Percentiles rank a stretch among this genome's conserved stretches.
Evolutionary conservation across 2,888 invertebrate genomes (phyloP).

Genomic region (Leptothorax acervorum): DNA sequence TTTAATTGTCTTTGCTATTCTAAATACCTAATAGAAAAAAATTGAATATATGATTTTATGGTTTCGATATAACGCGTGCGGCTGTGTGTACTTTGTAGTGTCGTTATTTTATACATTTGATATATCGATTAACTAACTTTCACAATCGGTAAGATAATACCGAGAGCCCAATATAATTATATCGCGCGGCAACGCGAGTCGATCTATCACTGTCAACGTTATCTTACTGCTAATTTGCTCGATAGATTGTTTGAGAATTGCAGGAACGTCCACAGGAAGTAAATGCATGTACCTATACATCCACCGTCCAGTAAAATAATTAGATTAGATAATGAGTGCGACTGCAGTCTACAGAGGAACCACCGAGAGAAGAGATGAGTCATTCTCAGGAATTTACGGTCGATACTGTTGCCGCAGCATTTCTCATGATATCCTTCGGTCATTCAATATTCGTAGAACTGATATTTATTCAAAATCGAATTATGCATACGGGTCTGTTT

Average conservation of each 20-base stretch:
- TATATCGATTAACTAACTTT: slow-evolving; percentile 11
- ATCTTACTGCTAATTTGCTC: slow-evolving; percentile 84
- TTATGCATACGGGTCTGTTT: slow-evolving; percentile 58
- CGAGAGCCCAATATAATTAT: slow-evolving; percentile 78
- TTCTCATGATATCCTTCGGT: slow-evolving; percentile 28
- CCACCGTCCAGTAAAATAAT: slow-evolving; percentile 54
- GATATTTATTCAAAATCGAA: slow-evolving; percentile 61
- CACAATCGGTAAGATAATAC: slow-evolving; percentile 33
- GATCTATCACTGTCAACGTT: slow-evolving; percentile 84
- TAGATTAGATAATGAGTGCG: slow-evolving; percentile 60
- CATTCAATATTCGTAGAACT: neutral
- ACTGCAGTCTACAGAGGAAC: neutral
- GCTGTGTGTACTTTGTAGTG: neutral
- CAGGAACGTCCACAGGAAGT: slow-evolving; percentile 38
- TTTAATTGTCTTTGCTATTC: neutral
- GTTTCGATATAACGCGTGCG: no score
- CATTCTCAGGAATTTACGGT: slow-evolving; percentile 65
- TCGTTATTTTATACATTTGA: neutral
- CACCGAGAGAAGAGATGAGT: slow-evolving; percentile 34
- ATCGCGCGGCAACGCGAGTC: slow-evolving; percentile 75
- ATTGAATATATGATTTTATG: neutral
- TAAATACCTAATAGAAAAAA: neutral
- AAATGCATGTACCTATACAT: slow-evolving; percentile 48
- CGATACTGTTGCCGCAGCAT: slow-evolving; percentile 55
- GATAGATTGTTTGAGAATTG: slow-evolving; percentile 70